These are phyloP conservation scores for Tenthredo scrophulariae DNA, from an alignment of 2,888 invertebrate genomes.

Conservation along the genomic window DNA sequence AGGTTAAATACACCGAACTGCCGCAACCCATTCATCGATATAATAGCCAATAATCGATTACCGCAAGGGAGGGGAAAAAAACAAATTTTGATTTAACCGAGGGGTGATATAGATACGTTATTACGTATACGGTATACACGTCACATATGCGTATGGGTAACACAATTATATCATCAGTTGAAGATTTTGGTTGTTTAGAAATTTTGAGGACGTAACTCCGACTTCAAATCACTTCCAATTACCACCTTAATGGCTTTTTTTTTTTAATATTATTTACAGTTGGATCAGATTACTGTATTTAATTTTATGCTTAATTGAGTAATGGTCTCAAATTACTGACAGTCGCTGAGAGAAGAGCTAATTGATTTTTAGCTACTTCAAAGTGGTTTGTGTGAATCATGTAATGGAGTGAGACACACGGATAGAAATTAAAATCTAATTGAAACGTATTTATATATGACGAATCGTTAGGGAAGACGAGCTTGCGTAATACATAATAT, in stretches of 20 bases:
- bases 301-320: not conserved
- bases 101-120: not conserved
- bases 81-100: not conserved
- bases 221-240: no score
- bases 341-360: not conserved
- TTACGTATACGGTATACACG: not conserved
- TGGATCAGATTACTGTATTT: not conserved
- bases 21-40: conserved; percentile 29
- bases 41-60: conserved; percentile 45
- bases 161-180: no score
- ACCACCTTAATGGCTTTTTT: no score
- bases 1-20: conserved; percentile 13
- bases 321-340: not conserved
- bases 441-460: not conserved
- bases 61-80: not conserved
- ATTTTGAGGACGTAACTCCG: no score
- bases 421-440: not conserved
- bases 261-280: not conserved
- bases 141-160: not conserved
- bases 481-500: not conserved
- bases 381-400: not conserved
- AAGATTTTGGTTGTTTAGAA: no score
- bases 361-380: not conserved
- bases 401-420: not conserved
- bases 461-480: not conserved